Evolutionary conservation across 2,113 vertebrate genomes (phyloP), one percentile per base, ranked within the genome.

Genomic region (Clupea harengus): DNA sequence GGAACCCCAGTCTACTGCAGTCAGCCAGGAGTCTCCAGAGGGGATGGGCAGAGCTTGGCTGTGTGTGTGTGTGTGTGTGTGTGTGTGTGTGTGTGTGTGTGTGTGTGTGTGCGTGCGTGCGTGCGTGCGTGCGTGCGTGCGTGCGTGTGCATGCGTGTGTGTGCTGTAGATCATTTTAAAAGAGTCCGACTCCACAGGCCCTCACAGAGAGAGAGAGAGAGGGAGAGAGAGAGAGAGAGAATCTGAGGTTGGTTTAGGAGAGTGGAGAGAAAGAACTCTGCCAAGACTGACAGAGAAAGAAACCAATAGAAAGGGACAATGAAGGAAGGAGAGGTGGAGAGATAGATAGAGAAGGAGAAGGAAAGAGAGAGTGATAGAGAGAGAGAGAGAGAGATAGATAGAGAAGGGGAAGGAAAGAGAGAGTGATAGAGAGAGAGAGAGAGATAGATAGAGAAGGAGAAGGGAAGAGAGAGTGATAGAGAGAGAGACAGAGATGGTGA

Each of bases 21-120:
- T 32, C 4, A 78, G 72, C 72, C 72, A 78, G 72, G 28, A 32
- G 72, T 3, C 72, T 78, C 25, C 72, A 17, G 72, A 39, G 72
- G 72, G 72, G 72, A 39, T 78, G 72, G 72, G 72, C 72, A 78
- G 72, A 78, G 25, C 72, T 78, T 11, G 72, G 32, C n/a, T 28
- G n/a, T 28, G 64, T 39, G 39, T 39, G 39, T 39, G 39, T 39
- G 2, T 39, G 39, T 39, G 39, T 39, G 39, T 39, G 39, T 39
- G 39, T 39, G 39, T 39, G 39, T 39, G 39, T 39, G 39, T 39
- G 39, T 39, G 39, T 39, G 39, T 39, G 39, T 39, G 39, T 39
- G 39, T 39, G 39, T 39, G 39, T 39, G 39, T 64, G 78, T 9
- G 15, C 20, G 39, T 39, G 39, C 2, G 2, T 39, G 39, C 2